These are phyloP conservation scores for Sesia bembeciformis DNA, from an alignment of 2,888 invertebrate species.

Conservation along the genomic window DNA sequence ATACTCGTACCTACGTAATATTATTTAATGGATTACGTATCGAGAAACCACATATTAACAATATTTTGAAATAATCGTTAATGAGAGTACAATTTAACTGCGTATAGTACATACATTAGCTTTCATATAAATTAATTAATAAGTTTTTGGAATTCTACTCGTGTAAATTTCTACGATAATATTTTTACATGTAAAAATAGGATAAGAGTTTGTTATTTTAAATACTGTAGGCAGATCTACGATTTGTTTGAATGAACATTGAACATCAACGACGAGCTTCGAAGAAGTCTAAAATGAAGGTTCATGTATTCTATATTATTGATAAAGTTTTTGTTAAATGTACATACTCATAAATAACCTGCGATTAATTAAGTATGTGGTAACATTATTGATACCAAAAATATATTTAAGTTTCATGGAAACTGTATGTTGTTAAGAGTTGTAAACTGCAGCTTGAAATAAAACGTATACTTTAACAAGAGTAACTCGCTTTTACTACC, in stretches of 20 bases:
- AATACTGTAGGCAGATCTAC: constrained; percentile 28
- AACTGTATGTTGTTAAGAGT: constrained; percentile 64
- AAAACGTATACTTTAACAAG: constrained; percentile 52
- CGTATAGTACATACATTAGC: neutral
- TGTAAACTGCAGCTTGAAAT: constrained; percentile 64
- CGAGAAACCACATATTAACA: no score
- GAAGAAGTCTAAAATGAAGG: constrained; percentile 32
- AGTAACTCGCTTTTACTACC: constrained; percentile 5
- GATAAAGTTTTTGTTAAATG: neutral
- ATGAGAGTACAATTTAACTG: no score
- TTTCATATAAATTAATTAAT: constrained; percentile 10
- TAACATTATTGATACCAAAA: constrained; percentile 14
- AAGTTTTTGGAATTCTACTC: constrained; percentile 25
- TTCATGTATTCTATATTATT: neutral
- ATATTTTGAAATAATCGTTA: no score
- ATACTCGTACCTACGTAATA: constrained; percentile 8
- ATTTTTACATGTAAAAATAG: constrained; percentile 40
- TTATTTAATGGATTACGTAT: neutral
- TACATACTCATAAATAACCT: neutral
- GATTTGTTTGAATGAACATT: constrained; percentile 16
- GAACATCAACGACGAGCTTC: constrained; percentile 25
- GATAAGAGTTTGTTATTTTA: constrained; percentile 19
- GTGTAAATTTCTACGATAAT: constrained; percentile 38
- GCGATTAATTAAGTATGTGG: neutral
- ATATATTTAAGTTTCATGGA: constrained; percentile 55